phyloP scores from a whole-genome alignment of 1,140 invertebrate genomes.

The Drosophila oshimai region DNA sequence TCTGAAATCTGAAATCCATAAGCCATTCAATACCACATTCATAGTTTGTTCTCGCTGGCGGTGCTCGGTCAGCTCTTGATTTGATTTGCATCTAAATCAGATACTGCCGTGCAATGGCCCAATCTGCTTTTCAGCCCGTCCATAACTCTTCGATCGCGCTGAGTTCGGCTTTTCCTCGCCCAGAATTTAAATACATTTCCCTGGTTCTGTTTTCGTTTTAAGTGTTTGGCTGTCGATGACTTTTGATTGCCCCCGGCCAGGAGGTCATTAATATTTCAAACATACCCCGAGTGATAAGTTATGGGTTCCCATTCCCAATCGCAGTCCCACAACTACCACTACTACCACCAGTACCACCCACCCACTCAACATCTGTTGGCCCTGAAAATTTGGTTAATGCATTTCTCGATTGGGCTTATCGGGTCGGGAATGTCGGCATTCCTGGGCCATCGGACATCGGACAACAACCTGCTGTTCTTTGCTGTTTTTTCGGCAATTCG shows the following conservation, averaged over 20 bases:
- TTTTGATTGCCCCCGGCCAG: constrained; percentile 39
- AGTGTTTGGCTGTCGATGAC: constrained; percentile 66
- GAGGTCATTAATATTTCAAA: constrained; percentile 77
- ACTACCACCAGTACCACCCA: neutral
- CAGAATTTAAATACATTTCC: constrained; percentile 68
- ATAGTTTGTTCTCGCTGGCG: constrained; percentile 56
- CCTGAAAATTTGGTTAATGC: constrained; percentile 36
- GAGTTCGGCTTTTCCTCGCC: constrained; percentile 57
- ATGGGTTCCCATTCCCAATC: constrained; percentile 48
- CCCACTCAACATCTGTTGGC: constrained; percentile 33
- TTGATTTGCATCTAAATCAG: constrained; percentile 80
- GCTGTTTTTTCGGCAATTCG: constrained; percentile 27
- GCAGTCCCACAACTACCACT: neutral
- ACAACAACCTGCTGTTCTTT: constrained; percentile 40
- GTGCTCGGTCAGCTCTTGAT: constrained; percentile 50
- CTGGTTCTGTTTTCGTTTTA: constrained; percentile 56
- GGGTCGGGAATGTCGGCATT: constrained; percentile 51
- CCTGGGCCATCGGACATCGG: constrained; percentile 26
- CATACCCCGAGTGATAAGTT: constrained; percentile 72
- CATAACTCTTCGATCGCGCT: constrained; percentile 60
- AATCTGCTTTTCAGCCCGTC: constrained; percentile 31
- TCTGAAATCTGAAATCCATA: constrained; percentile 73
- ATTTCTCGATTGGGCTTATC: constrained; percentile 39
- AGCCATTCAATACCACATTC: constrained; percentile 78
- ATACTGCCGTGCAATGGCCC: constrained; percentile 42